Evolutionary conservation across 2,797 vertebrate genomes (phyloP).

Genomic region (Protonibea diacanthus): DNA sequence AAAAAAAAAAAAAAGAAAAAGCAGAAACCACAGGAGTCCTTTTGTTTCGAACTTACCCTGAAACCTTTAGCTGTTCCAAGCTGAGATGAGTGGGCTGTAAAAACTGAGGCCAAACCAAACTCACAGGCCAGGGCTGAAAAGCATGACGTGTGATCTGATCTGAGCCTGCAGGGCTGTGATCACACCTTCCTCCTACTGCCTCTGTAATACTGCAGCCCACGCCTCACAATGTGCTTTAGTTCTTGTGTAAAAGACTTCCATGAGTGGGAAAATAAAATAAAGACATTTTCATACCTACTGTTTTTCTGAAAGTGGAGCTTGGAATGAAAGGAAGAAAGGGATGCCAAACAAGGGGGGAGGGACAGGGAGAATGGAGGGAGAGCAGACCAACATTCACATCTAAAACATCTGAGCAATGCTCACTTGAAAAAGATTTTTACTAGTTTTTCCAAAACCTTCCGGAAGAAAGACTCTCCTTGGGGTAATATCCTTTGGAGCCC

Average conservation of each 20-base stretch:
- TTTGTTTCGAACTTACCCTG: conserved; percentile 35
- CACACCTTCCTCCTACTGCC: conserved; percentile 68
- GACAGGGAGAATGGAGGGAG: background rate
- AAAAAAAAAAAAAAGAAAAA: conserved; percentile 24
- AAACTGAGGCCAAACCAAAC: conserved; percentile 46
- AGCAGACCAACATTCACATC: conserved; percentile 38
- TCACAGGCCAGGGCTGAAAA: conserved; percentile 42
- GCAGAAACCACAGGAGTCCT: conserved; percentile 11
- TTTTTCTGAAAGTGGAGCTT: conserved; percentile 59
- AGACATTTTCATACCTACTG: conserved; percentile 64
- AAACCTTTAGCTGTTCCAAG: conserved; percentile 44
- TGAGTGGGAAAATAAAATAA: conserved; percentile 33
- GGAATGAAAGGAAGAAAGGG: conserved; percentile 50
- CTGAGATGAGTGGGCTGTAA: conserved; percentile 60
- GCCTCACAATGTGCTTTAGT: conserved; percentile 41
- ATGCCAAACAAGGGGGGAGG: conserved; percentile 32
- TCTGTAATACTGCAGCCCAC: conserved; percentile 63
- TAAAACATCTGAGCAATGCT: conserved; percentile 56
- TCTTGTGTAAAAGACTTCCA: conserved; percentile 43
- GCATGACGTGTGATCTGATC: conserved; percentile 48
- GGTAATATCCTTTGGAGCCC: conserved; percentile 43
- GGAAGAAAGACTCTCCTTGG: conserved; percentile 43
- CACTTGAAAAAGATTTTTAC: conserved; percentile 63
- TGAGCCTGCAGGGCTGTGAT: conserved; percentile 62
- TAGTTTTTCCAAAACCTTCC: conserved; percentile 46